Evolutionary conservation across 64 coral and sea anemone species (phyloP).

Genomic region (Platygyra sinensis): DNA sequence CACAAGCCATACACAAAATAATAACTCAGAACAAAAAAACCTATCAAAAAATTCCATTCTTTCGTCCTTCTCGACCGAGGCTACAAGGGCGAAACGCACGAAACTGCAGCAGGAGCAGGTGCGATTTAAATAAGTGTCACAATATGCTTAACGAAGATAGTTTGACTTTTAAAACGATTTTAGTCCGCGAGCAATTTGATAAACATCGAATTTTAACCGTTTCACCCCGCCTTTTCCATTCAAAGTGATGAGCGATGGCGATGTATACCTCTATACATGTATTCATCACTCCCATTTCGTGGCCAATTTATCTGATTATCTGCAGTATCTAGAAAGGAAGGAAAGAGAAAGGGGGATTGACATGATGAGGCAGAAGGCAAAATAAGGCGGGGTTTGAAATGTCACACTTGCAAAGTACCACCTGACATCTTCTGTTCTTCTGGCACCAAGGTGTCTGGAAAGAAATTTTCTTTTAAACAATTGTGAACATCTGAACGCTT

Average conservation of each 20-base stretch:
- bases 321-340: slow-evolving; percentile 44
- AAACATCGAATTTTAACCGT: slow-evolving; percentile 32
- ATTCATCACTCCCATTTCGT: slow-evolving; percentile 30
- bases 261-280: background rate
- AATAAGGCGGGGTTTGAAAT: slow-evolving; percentile 58
- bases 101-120: background rate
- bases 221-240: slow-evolving; percentile 46
- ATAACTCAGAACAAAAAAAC: slow-evolving; percentile 32
- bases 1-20: slow-evolving; percentile 9
- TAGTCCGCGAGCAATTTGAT: slow-evolving; percentile 4
- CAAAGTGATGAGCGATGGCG: slow-evolving; percentile 15
- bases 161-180: background rate
- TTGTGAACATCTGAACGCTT: slow-evolving; percentile 46
- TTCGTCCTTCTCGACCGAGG: slow-evolving; percentile 7
- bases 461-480: slow-evolving; percentile 26
- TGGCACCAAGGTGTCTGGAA: slow-evolving; percentile 75
- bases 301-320: slow-evolving; percentile 46
- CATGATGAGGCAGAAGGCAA: slow-evolving; percentile 39
- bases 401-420: slow-evolving; percentile 78
- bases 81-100: slow-evolving; percentile 24
- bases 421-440: slow-evolving; percentile 60
- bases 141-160: background rate
- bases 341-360: slow-evolving; percentile 29
- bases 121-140: background rate
- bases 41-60: slow-evolving; percentile 45